These are phyloP conservation scores for Heteropelma amictum DNA, from an alignment of 2,888 invertebrate species.

Conservation along the genomic window DNA sequence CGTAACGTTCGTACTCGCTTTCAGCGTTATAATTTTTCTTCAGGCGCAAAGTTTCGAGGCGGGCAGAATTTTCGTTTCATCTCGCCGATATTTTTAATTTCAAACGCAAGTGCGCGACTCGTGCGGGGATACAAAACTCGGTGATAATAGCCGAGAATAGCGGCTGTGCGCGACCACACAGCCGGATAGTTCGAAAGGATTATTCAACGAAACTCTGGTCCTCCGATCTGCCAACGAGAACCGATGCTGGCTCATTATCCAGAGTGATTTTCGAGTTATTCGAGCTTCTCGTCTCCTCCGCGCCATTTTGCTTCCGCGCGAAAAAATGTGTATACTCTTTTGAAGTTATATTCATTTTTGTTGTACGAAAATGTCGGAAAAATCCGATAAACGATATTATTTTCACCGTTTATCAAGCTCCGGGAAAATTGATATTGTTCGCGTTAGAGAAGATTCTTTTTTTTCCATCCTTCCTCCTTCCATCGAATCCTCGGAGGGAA, in stretches of 20 bases:
- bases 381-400: no score
- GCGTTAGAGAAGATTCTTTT: no score
- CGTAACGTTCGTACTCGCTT: not conserved
- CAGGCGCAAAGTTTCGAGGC: slow-evolving; percentile 59
- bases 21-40: slow-evolving; percentile 58
- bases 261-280: no score
- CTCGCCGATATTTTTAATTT: slow-evolving; percentile 72
- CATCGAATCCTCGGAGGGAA: not conserved
- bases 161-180: not conserved
- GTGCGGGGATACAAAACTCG: slow-evolving; percentile 57
- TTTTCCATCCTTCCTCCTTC: not conserved
- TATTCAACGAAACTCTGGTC: not conserved
- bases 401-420: no score
- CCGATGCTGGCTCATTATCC: no score
- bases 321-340: no score
- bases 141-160: slow-evolving; percentile 5
- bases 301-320: no score
- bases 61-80: slow-evolving; percentile 67
- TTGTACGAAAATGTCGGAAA: no score
- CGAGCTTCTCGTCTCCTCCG: no score
- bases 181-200: not conserved
- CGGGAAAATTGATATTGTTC: no score
- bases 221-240: no score
- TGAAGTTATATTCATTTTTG: no score
- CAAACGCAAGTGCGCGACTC: slow-evolving; percentile 50